Base-by-base conservation (phyloP, 1,140 invertebrate genomes). In the Thaumatotibia leucotreta region DNA sequence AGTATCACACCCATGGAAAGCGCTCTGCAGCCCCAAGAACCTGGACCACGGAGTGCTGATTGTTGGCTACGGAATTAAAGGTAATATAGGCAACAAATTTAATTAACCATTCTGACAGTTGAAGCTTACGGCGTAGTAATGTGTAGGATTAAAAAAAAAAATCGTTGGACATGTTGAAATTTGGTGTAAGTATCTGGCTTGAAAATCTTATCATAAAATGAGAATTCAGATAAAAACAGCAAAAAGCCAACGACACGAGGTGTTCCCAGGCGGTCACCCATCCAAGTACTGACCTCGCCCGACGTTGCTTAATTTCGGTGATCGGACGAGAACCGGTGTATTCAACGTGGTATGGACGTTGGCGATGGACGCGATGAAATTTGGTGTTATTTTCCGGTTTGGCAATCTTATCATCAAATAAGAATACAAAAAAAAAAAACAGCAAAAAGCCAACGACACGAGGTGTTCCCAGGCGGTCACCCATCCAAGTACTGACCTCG, bases 11-110 rank as follows among this genome's bases (percentile, higher is more conserved):
- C 98, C 98, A 0, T 96, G 94, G 92, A 96, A 96, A 75, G 94
- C 97, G 71, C 91, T 99, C 9, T 99, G 98, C 83, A 94, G 92
- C 81, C 95, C 86, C 0, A 92, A 93, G 0, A 94, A 94, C 86
- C 86, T 98, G 14, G 97, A 98, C 91, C 97, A 98, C 84, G 97
- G 98, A 6, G 98, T 99, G 27, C 91, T 99, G 0, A 97, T 99
- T 82, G 97, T 99, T 22, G 98, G 98, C 66, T 99, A 82, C 50
- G 87, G 87, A 5, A 66, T 70, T 6, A 86, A 86, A 79, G 77
- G 87, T 89, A 67, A 66, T 62, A 61, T 61, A n/a, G n/a, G n/a
- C n/a, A n/a, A n/a, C n/a, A n/a, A n/a, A n/a, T n/a, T n/a, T n/a
- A n/a, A n/a, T n/a, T n/a, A n/a, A n/a, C n/a, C n/a, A n/a, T n/a